phyloP scores from a whole-genome alignment of 2,113 vertebrate genomes.

The Oophaga pumilio region DNA sequence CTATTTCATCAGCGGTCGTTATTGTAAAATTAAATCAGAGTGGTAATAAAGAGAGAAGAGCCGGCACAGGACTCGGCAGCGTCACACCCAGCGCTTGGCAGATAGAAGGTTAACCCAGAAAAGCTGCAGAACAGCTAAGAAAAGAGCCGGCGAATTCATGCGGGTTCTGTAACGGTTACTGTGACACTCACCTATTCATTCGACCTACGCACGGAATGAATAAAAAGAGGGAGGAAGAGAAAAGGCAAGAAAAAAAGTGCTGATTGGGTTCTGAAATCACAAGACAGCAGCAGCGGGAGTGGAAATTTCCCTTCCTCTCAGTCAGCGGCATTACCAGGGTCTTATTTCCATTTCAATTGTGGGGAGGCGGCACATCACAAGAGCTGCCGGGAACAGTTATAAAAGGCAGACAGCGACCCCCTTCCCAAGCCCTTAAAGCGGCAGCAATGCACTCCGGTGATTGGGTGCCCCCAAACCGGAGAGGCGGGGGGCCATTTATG shows the following conservation, averaged over 20 bases:
- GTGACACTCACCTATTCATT: conserved; percentile 57
- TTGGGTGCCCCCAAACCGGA: not conserved
- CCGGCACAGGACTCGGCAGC: no score
- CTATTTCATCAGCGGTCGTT: not conserved
- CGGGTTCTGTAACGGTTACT: conserved; percentile 52
- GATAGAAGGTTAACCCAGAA: conserved; percentile 41
- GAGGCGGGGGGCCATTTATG: not conserved
- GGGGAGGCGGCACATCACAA: conserved; percentile 62
- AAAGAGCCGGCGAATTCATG: conserved; percentile 46
- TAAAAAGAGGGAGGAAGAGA: conserved; percentile 47
- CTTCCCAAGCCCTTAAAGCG: conserved; percentile 55
- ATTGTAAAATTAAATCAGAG: not conserved
- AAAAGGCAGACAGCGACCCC: conserved; percentile 37
- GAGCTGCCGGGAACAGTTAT: conserved; percentile 58
- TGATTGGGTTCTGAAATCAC: conserved; percentile 60
- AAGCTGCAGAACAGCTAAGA: conserved; percentile 8
- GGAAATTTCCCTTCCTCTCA: conserved; percentile 78
- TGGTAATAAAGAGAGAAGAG: not conserved
- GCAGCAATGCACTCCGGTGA: conserved; percentile 43
- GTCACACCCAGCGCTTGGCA: not conserved
- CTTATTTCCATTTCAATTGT: conserved; percentile 73
- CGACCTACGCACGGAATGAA: conserved; percentile 53
- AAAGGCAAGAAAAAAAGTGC: conserved; percentile 54
- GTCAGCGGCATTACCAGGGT: conserved; percentile 60
- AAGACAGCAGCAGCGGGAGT: conserved; percentile 66